phyloP scores from a whole-genome alignment of 2,797 vertebrate genomes.

The Emydoidea blandingii region DNA sequence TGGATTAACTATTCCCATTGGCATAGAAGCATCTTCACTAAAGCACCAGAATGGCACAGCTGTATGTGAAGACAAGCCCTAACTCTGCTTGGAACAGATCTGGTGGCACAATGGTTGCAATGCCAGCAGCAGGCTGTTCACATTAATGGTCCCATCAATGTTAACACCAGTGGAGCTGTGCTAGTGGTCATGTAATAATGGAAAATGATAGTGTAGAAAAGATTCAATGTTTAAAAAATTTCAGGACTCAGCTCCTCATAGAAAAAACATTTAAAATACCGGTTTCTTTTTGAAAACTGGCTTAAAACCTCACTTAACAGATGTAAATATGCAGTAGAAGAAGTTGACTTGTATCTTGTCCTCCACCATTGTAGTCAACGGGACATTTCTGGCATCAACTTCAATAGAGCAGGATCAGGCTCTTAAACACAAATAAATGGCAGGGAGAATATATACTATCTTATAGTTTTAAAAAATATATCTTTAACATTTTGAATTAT shows the following conservation, averaged over 20 bases:
- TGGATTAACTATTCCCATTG: no score
- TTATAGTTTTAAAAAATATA: not conserved
- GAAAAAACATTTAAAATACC: not conserved
- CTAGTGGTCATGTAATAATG: not conserved
- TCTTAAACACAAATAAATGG: not conserved
- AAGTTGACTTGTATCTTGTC: not conserved
- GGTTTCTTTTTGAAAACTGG: not conserved
- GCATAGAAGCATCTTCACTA: no score
- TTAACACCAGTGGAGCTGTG: not conserved
- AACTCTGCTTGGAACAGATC: not conserved
- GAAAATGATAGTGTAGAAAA: fast-evolving
- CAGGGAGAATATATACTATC: not conserved
- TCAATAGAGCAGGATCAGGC: not conserved
- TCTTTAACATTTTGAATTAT: not conserved
- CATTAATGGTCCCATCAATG: not conserved
- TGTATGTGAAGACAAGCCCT: no score
- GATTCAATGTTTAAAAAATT: not conserved
- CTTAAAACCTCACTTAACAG: not conserved
- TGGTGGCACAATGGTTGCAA: not conserved
- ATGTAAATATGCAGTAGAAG: not conserved
- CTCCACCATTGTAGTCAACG: not conserved
- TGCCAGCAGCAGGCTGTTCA: not conserved
- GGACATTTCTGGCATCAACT: not conserved
- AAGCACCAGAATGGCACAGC: no score
- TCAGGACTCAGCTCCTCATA: not conserved